These are phyloP conservation scores for Agrotis ipsilon DNA, from an alignment of 2,888 invertebrate genomes.

Conservation along the genomic window DNA sequence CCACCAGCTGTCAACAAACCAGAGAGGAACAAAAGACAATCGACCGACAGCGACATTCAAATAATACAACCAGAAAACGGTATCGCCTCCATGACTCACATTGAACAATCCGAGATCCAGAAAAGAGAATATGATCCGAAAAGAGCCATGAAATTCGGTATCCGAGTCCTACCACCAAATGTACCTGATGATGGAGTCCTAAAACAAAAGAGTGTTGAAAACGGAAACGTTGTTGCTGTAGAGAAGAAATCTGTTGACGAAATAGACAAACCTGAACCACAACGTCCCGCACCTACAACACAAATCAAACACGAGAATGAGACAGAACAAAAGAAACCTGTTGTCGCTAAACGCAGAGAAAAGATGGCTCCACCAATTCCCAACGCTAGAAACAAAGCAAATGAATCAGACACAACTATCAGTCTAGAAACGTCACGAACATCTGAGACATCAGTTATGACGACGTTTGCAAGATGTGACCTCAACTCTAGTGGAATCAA, in stretches of 20 bases:
- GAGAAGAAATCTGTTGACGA: conserved; percentile 84
- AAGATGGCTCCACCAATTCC: conserved; percentile 89
- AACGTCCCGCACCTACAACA: conserved; percentile 76
- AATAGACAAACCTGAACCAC: conserved; percentile 84
- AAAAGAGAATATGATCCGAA: conserved; percentile 91
- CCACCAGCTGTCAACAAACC: conserved; percentile 80
- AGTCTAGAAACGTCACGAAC: conserved; percentile 79
- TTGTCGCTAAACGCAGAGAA: conserved; percentile 89
- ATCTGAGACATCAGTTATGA: conserved; percentile 77
- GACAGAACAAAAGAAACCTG: conserved; percentile 85
- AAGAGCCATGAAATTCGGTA: conserved; percentile 93
- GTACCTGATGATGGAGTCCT: conserved; percentile 89
- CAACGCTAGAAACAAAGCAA: conserved; percentile 84
- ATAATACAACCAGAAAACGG: conserved; percentile 86
- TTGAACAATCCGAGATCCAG: conserved; percentile 89
- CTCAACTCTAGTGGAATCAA: conserved; percentile 92
- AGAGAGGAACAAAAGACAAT: conserved; percentile 84
- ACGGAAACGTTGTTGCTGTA: conserved; percentile 77
- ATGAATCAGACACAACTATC: conserved; percentile 80
- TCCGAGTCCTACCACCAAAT: conserved; percentile 92
- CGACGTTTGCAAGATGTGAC: conserved; percentile 84
- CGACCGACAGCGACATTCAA: conserved; percentile 83
- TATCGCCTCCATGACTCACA: conserved; percentile 68
- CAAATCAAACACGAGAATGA: conserved; percentile 90
- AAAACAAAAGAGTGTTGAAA: conserved; percentile 86